Evolutionary conservation across 2,797 vertebrate species (phyloP), one percentile per base, ranked within the genome.

Genomic region (Ammospiza maritima): DNA sequence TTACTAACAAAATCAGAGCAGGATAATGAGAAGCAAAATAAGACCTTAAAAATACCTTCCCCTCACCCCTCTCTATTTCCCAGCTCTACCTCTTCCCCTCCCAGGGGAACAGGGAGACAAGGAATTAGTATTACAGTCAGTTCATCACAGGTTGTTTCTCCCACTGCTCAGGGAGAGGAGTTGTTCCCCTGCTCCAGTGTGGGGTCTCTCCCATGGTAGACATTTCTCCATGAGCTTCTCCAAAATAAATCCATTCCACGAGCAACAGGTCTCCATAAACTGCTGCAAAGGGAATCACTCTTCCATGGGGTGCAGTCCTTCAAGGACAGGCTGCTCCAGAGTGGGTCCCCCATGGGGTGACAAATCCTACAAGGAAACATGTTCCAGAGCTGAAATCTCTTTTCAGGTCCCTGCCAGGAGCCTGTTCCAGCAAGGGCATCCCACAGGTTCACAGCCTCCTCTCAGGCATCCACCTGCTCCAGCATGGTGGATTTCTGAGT

Each of bases 211-310:
- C 65, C 34, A 34, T 6, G 5, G 7, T 21, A 77, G 13, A 34
- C 30, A 62, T 17, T 4, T 42, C 42, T 56, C 57, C 34, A 22
- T 70, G 2, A 48, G 2, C 25, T 86, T 70, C 40, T 21, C 34
- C 42, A 61, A 5, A 0, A 1, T 17, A 13, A 29, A 14, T 25
- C n/a, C 40, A 34, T 62, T 38, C 57, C 30, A 34, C 0, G 0
- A 30, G 11, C 14, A 62, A 6, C 48, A 34, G 14, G 7, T 47
- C 34, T 54, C 34, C 42, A 54, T 25, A 26, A 62, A 54, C 16
- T 30, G 20, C 57, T 42, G 21, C 42, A 48, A 34, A 2, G 3
- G 26, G 21, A 25, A 11, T 70, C 42, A 30, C 21, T 34, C 48
- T 54, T 42, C 34, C 34, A 26, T 30, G 42, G 11, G 7, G 7